Evolutionary conservation across 2,797 vertebrate genomes (phyloP).

Genomic region (Microctenopoma lineatum): DNA sequence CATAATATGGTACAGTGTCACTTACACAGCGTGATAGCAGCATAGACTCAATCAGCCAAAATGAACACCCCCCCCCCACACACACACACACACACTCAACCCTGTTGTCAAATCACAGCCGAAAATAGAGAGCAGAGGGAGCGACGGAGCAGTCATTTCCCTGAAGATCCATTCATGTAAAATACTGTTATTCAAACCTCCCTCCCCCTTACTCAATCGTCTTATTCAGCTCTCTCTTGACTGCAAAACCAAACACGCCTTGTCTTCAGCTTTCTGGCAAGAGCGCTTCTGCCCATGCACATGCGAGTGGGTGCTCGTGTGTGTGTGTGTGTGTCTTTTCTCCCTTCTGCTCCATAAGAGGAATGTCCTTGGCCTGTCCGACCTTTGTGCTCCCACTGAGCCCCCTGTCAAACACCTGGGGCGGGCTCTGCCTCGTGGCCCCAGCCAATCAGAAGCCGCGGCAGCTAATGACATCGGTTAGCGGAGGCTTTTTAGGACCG

Average conservation of each 20-base stretch:
- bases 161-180: constrained; percentile 82
- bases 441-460: constrained; percentile 61
- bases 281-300: constrained; percentile 35
- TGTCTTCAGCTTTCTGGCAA: constrained; percentile 55
- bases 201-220: constrained; percentile 68
- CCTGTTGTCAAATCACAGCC: constrained; percentile 62
- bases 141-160: constrained; percentile 68
- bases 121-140: constrained; percentile 66
- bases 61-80: constrained; percentile 14
- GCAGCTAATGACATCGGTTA: constrained; percentile 78
- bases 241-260: constrained; percentile 70
- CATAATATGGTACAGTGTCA: constrained; percentile 65
- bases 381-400: constrained; percentile 67
- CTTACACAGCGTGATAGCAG: constrained; percentile 58
- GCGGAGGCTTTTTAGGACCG: constrained; percentile 64
- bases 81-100: constrained; percentile 32
- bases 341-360: constrained; percentile 50
- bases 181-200: constrained; percentile 76
- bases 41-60: constrained; percentile 64
- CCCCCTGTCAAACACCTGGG: constrained; percentile 65
- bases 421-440: constrained; percentile 43
- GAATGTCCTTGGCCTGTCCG: constrained; percentile 76
- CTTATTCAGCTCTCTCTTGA: constrained; percentile 76
- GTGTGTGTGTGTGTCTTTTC: constrained; percentile 26
- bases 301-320: constrained; percentile 6